Conservation (phyloP, 2,888 invertebrate species). For the Athalia cordata region DNA sequence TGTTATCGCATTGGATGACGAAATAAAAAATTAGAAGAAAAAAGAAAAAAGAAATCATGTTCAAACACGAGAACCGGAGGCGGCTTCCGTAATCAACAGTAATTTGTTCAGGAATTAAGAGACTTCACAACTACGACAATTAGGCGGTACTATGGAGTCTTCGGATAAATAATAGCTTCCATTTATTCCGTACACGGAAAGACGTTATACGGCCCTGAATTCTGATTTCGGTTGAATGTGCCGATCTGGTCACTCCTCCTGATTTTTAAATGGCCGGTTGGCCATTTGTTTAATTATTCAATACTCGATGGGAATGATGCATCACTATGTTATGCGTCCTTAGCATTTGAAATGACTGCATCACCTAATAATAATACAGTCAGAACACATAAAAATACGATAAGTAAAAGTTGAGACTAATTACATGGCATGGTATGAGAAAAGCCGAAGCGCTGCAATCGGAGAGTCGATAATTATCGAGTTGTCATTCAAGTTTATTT, state of each 20-base stretch:
- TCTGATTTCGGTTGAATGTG: neutral
- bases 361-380: neutral
- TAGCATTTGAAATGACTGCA: conserved; percentile 65
- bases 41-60: neutral
- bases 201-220: neutral
- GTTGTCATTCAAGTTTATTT: too few species aligned
- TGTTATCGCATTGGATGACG: neutral
- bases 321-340: conserved; percentile 64
- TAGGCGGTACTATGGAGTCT: too few species aligned
- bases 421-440: too few species aligned
- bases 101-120: too few species aligned
- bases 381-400: neutral
- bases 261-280: neutral
- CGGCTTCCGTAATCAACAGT: too few species aligned
- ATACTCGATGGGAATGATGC: conserved; percentile 57
- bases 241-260: neutral
- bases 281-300: conserved; percentile 24
- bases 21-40: neutral
- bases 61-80: too few species aligned
- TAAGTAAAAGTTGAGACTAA: too few species aligned
- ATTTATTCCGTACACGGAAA: conserved; percentile 26
- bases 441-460: too few species aligned
- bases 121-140: too few species aligned
- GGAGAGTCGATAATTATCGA: too few species aligned
- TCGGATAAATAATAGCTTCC: neutral